Evolutionary conservation across 2,888 invertebrate genomes (phyloP).

Genomic region (Scaptomyza tumidula): DNA sequence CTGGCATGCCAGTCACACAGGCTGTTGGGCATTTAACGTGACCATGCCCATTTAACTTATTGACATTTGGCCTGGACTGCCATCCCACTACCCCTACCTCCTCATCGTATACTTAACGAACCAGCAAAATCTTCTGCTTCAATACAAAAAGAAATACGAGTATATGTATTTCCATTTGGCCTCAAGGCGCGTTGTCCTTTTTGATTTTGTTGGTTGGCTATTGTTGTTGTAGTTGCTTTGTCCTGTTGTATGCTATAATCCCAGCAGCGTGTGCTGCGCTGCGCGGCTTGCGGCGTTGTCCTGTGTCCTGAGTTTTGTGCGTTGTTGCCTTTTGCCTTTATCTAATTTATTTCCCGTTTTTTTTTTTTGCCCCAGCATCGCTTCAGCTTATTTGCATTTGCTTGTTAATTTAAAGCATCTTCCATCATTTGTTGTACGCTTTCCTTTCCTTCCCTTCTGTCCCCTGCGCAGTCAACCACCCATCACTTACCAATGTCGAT

Average conservation of each 20-base stretch:
- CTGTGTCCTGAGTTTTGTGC: constrained; percentile 24
- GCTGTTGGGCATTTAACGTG: constrained; percentile 49
- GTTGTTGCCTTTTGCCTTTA: constrained; percentile 67
- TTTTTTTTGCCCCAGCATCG: constrained; percentile 27
- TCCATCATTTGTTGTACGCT: constrained; percentile 71
- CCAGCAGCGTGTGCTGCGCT: constrained; percentile 69
- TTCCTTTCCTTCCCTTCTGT: background rate
- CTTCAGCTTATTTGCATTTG: constrained; percentile 78
- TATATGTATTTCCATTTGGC: constrained; percentile 48
- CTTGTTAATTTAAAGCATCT: constrained; percentile 79
- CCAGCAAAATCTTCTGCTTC: constrained; percentile 68
- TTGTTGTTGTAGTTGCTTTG: constrained; percentile 37
- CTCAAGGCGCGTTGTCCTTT: constrained; percentile 52
- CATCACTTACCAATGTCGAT: constrained; percentile 59
- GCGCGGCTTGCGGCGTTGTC: constrained; percentile 67
- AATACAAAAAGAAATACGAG: constrained; percentile 63
- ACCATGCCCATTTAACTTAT: constrained; percentile 78
- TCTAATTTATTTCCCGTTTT: constrained; percentile 74
- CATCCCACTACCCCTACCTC: constrained; percentile 2
- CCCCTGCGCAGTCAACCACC: constrained; percentile 13
- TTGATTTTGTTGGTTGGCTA: constrained; percentile 18
- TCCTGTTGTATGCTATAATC: constrained; percentile 61
- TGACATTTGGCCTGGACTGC: constrained; percentile 63
- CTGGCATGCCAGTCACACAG: constrained; percentile 60
- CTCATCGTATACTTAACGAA: constrained; percentile 79